Percentiles rank a stretch among this genome's conserved stretches.
Conservation (phyloP, 2,113 vertebrate species). For the Rhipidura dahli region DNA sequence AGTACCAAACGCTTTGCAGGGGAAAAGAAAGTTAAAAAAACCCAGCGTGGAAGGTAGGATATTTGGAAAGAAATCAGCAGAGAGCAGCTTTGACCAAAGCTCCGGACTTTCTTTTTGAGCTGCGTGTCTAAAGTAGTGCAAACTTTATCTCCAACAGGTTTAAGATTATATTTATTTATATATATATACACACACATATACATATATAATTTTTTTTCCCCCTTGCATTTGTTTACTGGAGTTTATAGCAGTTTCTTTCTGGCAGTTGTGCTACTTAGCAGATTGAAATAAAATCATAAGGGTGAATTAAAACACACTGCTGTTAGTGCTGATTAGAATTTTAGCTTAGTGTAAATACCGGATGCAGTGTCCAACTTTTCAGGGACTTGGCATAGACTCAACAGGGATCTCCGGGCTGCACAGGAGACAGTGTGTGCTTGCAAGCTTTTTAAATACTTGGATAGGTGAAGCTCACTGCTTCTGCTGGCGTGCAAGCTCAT, state of each 20-base stretch:
- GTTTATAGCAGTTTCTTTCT: conserved; percentile 83
- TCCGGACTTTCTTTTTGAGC: conserved; percentile 56
- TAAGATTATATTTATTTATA: conserved; percentile 7
- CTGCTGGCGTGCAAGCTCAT: conserved; percentile 39
- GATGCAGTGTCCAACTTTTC: conserved; percentile 86
- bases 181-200: not conserved
- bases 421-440: conserved; percentile 73
- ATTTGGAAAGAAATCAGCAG: conserved; percentile 48
- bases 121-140: conserved; percentile 59
- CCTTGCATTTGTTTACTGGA: conserved; percentile 79
- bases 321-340: conserved; percentile 81
- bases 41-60: not conserved
- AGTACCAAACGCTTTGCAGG: not conserved
- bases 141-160: conserved; percentile 67
- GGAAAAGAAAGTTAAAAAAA: not conserved
- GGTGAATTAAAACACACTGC: conserved; percentile 85
- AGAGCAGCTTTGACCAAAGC: not conserved
- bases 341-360: conserved; percentile 84
- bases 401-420: conserved; percentile 78
- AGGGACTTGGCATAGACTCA: conserved; percentile 79
- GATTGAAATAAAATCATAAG: conserved; percentile 85
- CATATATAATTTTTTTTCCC: not conserved
- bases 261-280: conserved; percentile 82
- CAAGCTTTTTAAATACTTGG: conserved; percentile 74
- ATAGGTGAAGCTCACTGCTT: conserved; percentile 68